phyloP scores from a whole-genome alignment of 2,113 vertebrate species.

The Python bivittatus region DNA sequence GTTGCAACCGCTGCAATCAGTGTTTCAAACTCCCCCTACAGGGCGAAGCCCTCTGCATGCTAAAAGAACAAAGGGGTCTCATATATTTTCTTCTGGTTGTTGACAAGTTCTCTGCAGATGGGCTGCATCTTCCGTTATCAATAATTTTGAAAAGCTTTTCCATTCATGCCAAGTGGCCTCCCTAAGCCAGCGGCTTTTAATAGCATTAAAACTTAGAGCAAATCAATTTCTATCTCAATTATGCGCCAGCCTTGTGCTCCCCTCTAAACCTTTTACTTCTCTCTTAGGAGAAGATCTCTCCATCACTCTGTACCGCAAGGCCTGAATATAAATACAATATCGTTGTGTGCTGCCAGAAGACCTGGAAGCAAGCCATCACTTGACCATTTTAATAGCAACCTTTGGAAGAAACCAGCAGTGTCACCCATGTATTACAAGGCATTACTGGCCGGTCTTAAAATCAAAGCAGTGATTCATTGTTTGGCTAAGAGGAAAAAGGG shows the following conservation, averaged over 20 bases:
- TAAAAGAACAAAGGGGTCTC: constrained; percentile 12
- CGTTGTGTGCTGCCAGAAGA: constrained; percentile 32
- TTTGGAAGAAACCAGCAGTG: constrained; percentile 62
- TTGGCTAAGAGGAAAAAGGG: constrained; percentile 51
- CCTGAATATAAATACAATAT: constrained; percentile 56
- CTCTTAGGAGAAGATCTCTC: constrained; percentile 47
- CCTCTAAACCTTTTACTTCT: constrained; percentile 47
- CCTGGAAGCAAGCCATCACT: constrained; percentile 44
- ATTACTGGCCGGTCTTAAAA: constrained; percentile 52
- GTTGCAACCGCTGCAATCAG: neutral
- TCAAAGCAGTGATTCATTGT: constrained; percentile 58
- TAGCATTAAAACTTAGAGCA: constrained; percentile 64
- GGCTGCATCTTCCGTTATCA: constrained; percentile 52
- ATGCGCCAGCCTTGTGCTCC: constrained; percentile 21
- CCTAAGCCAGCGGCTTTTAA: constrained; percentile 61
- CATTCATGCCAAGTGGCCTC: constrained; percentile 45
- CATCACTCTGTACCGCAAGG: constrained; percentile 27
- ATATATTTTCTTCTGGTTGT: constrained; percentile 47
- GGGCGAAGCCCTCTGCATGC: neutral
- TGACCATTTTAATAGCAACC: constrained; percentile 62
- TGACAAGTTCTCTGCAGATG: constrained; percentile 41
- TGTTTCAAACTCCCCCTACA: neutral
- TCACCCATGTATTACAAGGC: constrained; percentile 28
- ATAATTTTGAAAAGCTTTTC: constrained; percentile 65
- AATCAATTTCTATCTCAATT: constrained; percentile 56